These are phyloP conservation scores for Mastomys coucha DNA, from an alignment of 2,113 vertebrate species.

Conservation along the genomic window DNA sequence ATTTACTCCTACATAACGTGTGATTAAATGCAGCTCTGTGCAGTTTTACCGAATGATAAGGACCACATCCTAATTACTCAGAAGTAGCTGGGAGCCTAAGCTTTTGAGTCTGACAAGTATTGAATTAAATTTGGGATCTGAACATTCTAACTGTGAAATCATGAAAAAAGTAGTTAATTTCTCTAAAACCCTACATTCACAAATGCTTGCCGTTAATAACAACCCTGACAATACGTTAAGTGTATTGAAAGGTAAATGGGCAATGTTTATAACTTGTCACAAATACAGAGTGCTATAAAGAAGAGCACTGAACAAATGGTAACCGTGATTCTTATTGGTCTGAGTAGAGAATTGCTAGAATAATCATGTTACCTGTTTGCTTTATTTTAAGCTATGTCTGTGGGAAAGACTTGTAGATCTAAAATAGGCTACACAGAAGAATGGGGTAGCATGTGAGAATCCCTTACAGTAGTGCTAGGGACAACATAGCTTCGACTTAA, in stretches of 20 bases:
- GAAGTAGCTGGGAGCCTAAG: background rate
- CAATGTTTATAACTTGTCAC: background rate
- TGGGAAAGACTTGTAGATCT: background rate
- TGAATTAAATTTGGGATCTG: slow-evolving; percentile 52
- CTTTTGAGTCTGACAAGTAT: slow-evolving; percentile 29
- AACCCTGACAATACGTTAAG: background rate
- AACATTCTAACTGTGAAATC: background rate
- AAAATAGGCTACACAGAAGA: background rate
- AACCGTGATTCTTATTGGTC: background rate
- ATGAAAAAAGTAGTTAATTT: slow-evolving; percentile 63
- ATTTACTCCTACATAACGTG: slow-evolving; percentile 11
- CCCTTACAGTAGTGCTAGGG: rapidly evolving
- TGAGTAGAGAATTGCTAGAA: slow-evolving; percentile 10
- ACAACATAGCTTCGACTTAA: rapidly evolving
- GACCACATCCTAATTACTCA: slow-evolving; percentile 52
- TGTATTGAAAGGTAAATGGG: slow-evolving; percentile 24
- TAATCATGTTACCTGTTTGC: background rate
- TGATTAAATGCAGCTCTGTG: background rate
- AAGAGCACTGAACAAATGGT: background rate
- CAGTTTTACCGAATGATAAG: background rate
- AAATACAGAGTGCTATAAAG: background rate
- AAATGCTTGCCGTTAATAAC: slow-evolving; percentile 5
- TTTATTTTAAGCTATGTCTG: slow-evolving; percentile 3
- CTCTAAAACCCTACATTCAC: slow-evolving; percentile 6
- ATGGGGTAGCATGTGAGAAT: background rate